phyloP scores from a whole-genome alignment of 1,140 invertebrate genomes.

The Aphelenchoides besseyi region DNA sequence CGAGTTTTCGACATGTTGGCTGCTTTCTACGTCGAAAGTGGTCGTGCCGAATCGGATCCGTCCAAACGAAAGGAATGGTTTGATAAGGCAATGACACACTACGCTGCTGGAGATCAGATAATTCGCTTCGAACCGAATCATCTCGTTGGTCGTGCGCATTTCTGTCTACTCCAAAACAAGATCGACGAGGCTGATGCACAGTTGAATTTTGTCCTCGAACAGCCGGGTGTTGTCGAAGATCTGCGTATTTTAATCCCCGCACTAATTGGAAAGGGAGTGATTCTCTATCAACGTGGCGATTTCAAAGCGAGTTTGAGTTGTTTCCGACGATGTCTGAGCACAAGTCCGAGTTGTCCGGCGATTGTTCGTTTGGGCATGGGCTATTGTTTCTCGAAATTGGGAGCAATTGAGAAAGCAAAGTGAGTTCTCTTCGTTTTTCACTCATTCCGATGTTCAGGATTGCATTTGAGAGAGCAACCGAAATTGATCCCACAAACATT shows the following conservation, averaged over 20 bases:
- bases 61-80: background rate
- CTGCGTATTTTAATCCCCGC: background rate
- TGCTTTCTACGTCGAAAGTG: background rate
- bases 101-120: background rate
- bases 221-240: background rate
- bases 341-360: constrained; percentile 92
- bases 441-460: constrained; percentile 67
- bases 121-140: background rate
- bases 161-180: background rate
- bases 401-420: constrained; percentile 90
- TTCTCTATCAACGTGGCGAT: constrained; percentile 71
- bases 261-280: constrained; percentile 84
- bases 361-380: constrained; percentile 85
- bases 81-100: background rate
- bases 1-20: background rate
- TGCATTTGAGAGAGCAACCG: constrained; percentile 89
- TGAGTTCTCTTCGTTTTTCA: constrained; percentile 54
- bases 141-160: background rate
- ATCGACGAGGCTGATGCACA: background rate
- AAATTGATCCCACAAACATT: constrained; percentile 88
- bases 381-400: constrained; percentile 93
- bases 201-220: background rate
- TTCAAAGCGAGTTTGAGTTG: constrained; percentile 90
- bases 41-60: background rate
- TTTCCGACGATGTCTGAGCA: constrained; percentile 92